A percentile compares a stretch with the other conserved stretches of the same genome.
These are phyloP conservation scores for Meteorus cinctellus DNA, from an alignment of 2,888 invertebrate species.

Conservation along the genomic window DNA sequence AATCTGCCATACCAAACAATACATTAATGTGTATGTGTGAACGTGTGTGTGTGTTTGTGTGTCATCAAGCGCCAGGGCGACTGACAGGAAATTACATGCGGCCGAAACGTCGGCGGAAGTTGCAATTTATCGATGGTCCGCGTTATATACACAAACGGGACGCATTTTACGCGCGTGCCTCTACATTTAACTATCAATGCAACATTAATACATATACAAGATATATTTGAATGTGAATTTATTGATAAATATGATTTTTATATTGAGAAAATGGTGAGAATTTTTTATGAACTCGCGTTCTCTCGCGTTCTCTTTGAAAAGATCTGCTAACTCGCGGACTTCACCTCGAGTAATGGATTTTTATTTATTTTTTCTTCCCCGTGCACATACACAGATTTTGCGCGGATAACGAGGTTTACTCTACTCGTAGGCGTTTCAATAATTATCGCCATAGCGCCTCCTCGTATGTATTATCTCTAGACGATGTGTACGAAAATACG, in stretches of 20 bases:
- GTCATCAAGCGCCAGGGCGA: slow-evolving; percentile 53
- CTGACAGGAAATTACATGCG: slow-evolving; percentile 71
- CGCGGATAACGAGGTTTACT: slow-evolving; percentile 45
- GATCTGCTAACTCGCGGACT: too few relatives aligned
- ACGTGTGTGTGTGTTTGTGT: slow-evolving; percentile 42
- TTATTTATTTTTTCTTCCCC: background rate
- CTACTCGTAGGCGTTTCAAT: slow-evolving; percentile 57
- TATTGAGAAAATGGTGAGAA: too few relatives aligned
- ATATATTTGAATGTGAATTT: too few relatives aligned
- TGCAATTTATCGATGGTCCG: slow-evolving; percentile 71
- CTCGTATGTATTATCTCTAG: slow-evolving; percentile 29
- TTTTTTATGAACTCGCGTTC: too few relatives aligned
- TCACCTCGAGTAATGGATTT: background rate
- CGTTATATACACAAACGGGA: slow-evolving; percentile 28
- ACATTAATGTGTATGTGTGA: slow-evolving; percentile 16
- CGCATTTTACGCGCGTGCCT: slow-evolving; percentile 32
- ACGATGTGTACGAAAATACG: background rate
- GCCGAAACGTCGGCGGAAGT: slow-evolving; percentile 71
- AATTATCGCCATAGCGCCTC: slow-evolving; percentile 57
- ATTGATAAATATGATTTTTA: too few relatives aligned
- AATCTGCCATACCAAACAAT: slow-evolving; percentile 17
- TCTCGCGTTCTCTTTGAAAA: too few relatives aligned
- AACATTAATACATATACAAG: background rate
- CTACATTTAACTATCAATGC: background rate
- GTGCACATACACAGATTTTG: background rate